Conservation (phyloP, 2,888 invertebrate species). For the Operophtera brumata region DNA sequence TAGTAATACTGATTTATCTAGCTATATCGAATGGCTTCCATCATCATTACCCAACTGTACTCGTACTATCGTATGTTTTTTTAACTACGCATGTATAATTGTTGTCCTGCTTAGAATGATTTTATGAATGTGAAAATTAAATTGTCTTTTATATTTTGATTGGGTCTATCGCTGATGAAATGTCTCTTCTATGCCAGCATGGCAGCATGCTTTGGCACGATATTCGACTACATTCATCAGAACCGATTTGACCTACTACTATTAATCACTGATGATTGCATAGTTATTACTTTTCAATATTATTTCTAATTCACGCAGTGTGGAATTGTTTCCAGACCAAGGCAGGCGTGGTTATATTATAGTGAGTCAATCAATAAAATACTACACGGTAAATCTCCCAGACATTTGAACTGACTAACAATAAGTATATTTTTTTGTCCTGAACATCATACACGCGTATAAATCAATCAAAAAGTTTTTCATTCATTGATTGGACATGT, state of each 20-base stretch:
- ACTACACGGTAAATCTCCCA: neutral
- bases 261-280: slow-evolving; percentile 17
- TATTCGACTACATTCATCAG: slow-evolving; percentile 19
- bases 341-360: too few relatives aligned
- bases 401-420: neutral
- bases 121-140: slow-evolving; percentile 9
- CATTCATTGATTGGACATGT: slow-evolving; percentile 13
- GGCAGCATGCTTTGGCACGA: slow-evolving; percentile 34
- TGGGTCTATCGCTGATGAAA: slow-evolving; percentile 28
- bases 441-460: neutral
- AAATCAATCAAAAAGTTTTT: slow-evolving; percentile 20
- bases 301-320: slow-evolving; percentile 5
- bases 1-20: too few relatives aligned
- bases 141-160: slow-evolving; percentile 4
- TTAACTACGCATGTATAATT: too few relatives aligned
- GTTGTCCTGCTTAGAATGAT: too few relatives aligned
- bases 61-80: too few relatives aligned
- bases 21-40: too few relatives aligned
- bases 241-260: slow-evolving; percentile 28
- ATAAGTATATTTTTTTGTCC: neutral
- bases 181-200: slow-evolving; percentile 28
- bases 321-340: neutral
- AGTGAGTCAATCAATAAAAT: neutral
- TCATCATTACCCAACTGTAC: too few relatives aligned
- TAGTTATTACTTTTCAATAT: slow-evolving; percentile 1